Evolutionary conservation across 2,113 vertebrate genomes (phyloP), one percentile per base, ranked within the genome.

Genomic region (Garra rufa): DNA sequence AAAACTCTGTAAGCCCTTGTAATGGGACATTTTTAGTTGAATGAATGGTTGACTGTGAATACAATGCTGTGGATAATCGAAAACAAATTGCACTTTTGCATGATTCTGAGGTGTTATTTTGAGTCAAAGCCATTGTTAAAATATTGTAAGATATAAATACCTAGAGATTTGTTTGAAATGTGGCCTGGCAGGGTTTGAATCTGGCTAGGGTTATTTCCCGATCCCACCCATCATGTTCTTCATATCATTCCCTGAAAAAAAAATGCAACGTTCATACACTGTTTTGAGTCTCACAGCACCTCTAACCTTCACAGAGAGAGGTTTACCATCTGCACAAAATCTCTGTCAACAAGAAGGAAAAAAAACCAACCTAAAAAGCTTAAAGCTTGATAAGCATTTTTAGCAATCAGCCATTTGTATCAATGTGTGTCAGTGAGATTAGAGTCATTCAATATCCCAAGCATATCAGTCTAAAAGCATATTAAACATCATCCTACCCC

Each of bases 401-500:
- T 50, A 67, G 24, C 61, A 69, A 50, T 81, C 61, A 69, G 63
- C 41, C 15, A 80, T 80, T 65, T 44, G 24, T 63, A 48, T 59
- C 34, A 59, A 17, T 65, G 77, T 79, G 57, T 69, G 79, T 81
- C 26, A 69, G 17, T n/a, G 63, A 50, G 79, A 81, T 81, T 81
- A 69, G 28, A 50, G 43, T 52, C 26, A 81, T 70, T 81, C 63
- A 67, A 70, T 81, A 80, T 81, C 44, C 9, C 26, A 70, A 52
- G 11, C 63, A 81, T 50, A 81, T 69, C 63, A 69, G 26, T 52
- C 26, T 81, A 81, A 81, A 81, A 81, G 79, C 44, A 48, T 24
- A 30, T 28, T 11, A 34, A 81, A 81, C 2, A 34, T 81, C 30
- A 69, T 81, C 46, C 43, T 21, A 48, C 17, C 46, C 28, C 63